phyloP scores from a whole-genome alignment of 2,888 invertebrate genomes.

The Pegoplata infirma region DNA sequence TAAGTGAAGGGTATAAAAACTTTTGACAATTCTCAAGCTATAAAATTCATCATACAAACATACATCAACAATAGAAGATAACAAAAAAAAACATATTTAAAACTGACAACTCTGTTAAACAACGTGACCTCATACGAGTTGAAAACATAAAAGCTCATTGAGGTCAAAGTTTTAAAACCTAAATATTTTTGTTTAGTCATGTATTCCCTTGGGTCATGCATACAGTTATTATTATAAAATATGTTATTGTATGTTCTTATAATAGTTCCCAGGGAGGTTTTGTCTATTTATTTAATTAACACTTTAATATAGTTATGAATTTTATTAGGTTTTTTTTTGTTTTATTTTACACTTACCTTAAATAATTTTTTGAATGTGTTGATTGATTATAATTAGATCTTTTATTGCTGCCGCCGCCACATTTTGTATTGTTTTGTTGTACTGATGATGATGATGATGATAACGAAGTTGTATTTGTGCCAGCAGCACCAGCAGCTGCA shows the following conservation, averaged over 20 bases:
- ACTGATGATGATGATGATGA: conserved; percentile 61
- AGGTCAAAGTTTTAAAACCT: not conserved
- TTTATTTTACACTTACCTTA: conserved; percentile 72
- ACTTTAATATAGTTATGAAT: too few species aligned
- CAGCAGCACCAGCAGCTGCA: conserved; percentile 4
- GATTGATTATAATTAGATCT: conserved; percentile 66
- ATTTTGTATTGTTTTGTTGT: conserved; percentile 41
- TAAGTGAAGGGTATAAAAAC: too few species aligned
- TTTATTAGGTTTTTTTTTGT: not conserved
- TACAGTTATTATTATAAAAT: not conserved
- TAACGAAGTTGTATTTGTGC: conserved; percentile 62
- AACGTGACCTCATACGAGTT: not conserved
- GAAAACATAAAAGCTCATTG: not conserved
- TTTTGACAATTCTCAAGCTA: too few species aligned
- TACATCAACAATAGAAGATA: too few species aligned
- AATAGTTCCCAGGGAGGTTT: not conserved
- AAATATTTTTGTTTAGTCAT: not conserved
- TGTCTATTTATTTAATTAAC: not conserved
- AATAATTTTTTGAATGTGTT: conserved; percentile 76
- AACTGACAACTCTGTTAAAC: too few species aligned
- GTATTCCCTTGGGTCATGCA: not conserved
- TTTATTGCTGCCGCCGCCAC: conserved; percentile 40
- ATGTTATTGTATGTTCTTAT: too few species aligned
- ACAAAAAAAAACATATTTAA: too few species aligned
- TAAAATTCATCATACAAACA: too few species aligned